Evolutionary conservation across 1,140 invertebrate genomes (phyloP), one percentile per base, ranked within the genome.

Genomic region (Riptortus pedestris): DNA sequence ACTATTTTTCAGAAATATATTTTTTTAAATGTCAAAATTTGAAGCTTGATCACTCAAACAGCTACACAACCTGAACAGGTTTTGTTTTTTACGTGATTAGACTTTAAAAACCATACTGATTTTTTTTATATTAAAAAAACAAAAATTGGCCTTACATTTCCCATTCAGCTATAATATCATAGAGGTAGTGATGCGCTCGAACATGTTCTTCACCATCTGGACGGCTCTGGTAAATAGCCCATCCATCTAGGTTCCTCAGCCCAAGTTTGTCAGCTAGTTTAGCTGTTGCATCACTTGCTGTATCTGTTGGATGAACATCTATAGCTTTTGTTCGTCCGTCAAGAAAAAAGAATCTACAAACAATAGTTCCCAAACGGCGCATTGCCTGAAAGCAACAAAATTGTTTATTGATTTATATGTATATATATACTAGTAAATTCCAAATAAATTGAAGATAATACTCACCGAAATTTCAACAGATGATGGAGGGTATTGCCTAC

Each of bases 271-370:
- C 90, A 0, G 91, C 91, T 16, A 98, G 78, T 70, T 91, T 90
- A 3, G 84, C 81, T 11, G 93, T 86, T 0, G 93, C 91, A 71
- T 96, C 92, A 3, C 85, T 83, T 0, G 91, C 93, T 2, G 93
- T 96, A 71, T 96, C 93, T 1, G 90, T 91, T 0, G 93, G 92
- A 79, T 95, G 90, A 14, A 96, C 87, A 73, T 95, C 93, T 38
- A 97, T 91, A 0, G 93, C 93, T 75, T 96, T 96, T 0, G 91
- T 96, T 60, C 93, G 82, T 0, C 93, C 92, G 75, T 97, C 93
- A 71, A 96, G 79, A 75, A 97, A 95, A 78, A 94, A 95, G 75
- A 98, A 93, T 48, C 93, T 81, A 72, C 92, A 96, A 0, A 96
- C 90, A 66, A 97, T 91, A 0, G 93, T 94, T 48, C 90, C 91